A percentile compares a stretch with the other conserved stretches of the same genome.
Conservation (phyloP, 2,888 invertebrate genomes). For the Drosophila macrospina region DNA sequence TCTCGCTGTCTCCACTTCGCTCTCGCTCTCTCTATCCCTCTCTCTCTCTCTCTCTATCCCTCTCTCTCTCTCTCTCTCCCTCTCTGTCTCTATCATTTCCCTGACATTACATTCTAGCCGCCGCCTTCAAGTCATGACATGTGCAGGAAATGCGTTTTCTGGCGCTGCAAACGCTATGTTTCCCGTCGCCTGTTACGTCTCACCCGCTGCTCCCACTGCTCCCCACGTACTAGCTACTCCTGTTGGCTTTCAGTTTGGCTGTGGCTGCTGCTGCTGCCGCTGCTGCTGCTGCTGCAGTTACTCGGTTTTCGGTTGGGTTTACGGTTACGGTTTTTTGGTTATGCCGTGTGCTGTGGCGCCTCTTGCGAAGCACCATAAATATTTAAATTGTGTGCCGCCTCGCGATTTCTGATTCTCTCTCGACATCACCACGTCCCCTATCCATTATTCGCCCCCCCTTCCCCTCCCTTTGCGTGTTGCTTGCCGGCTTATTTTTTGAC, state of each 20-base stretch:
- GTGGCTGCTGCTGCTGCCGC: neutral
- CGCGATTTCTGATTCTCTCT: conserved; percentile 48
- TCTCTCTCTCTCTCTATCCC: neutral
- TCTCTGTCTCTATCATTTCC: neutral
- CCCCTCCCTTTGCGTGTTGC: conserved; percentile 67
- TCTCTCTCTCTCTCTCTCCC: neutral
- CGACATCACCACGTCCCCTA: neutral
- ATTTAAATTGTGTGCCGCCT: conserved; percentile 81
- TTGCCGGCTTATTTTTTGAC: conserved; percentile 81
- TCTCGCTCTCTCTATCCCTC: too few relatives aligned
- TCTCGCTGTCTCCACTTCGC: neutral
- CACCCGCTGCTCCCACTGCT: neutral
- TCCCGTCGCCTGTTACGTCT: conserved; percentile 6
- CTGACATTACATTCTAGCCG: conserved; percentile 29
- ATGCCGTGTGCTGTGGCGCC: conserved; percentile 72
- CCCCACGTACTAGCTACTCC: conserved; percentile 9
- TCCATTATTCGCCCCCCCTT: neutral
- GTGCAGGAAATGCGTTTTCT: conserved; percentile 80
- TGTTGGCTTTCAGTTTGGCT: conserved; percentile 10
- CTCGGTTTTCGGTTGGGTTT: conserved; percentile 67
- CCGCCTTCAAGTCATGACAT: conserved; percentile 69
- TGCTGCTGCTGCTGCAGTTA: conserved; percentile 36
- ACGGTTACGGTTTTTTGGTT: conserved; percentile 80
- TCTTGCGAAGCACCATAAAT: conserved; percentile 76
- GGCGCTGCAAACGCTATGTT: conserved; percentile 47